A percentile compares a stretch with the other conserved stretches of the same genome.
Evolutionary conservation across 2,888 invertebrate species (phyloP).

Genomic region (Limnephilus lunatus): DNA sequence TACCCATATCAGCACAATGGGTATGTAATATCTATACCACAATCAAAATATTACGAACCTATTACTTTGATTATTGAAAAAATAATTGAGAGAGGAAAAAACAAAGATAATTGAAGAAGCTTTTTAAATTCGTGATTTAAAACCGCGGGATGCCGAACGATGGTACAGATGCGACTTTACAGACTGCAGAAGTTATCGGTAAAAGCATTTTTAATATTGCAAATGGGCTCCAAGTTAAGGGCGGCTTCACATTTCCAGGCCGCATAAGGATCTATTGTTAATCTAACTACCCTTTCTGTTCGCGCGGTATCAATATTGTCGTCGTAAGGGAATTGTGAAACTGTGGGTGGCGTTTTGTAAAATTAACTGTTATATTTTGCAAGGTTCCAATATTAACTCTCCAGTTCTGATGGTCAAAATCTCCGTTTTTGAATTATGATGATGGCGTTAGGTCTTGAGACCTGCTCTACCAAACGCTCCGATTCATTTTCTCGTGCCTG

Average conservation of each 20-base stretch:
- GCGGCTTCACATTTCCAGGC: conserved; percentile 46
- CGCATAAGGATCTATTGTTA: conserved; percentile 58
- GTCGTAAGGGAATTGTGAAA: conserved; percentile 40
- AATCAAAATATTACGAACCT: background rate
- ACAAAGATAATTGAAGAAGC: background rate
- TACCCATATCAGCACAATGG: too few species aligned
- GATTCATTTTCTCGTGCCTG: too few species aligned
- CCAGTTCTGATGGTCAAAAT: too few species aligned
- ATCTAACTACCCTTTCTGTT: conserved; percentile 60
- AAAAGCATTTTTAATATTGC: conserved; percentile 53
- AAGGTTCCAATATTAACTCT: too few species aligned
- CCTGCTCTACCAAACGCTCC: too few species aligned
- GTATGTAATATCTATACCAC: too few species aligned
- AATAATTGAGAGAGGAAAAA: background rate
- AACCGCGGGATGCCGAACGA: conserved; percentile 8
- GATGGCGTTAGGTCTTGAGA: too few species aligned
- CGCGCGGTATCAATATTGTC: conserved; percentile 62
- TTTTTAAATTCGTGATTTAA: conserved; percentile 26
- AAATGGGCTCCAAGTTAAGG: conserved; percentile 47
- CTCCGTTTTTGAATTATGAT: too few species aligned
- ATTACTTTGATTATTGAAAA: background rate
- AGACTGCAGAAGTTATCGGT: conserved; percentile 37
- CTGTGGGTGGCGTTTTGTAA: background rate
- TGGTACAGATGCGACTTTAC: background rate
- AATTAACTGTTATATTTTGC: background rate